phyloP scores from a whole-genome alignment of 2,797 vertebrate genomes.

The Sphaeramia orbicularis region DNA sequence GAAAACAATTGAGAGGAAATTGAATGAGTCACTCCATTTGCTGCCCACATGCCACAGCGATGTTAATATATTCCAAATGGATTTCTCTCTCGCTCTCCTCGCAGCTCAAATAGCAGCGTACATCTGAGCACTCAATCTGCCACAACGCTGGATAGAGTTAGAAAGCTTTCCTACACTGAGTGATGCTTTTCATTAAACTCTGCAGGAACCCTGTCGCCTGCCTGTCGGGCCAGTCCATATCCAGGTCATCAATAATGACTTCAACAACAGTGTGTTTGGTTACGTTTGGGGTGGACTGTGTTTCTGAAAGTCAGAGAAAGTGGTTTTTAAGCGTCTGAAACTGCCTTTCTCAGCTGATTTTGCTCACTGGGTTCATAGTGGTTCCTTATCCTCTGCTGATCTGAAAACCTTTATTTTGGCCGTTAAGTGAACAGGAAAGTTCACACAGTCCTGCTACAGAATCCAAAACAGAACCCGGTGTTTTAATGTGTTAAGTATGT shows the following conservation, averaged over 20 bases:
- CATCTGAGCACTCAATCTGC: slow-evolving; percentile 53
- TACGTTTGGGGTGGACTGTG: slow-evolving; percentile 17
- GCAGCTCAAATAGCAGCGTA: slow-evolving; percentile 34
- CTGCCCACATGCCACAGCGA: slow-evolving; percentile 73
- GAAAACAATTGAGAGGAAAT: slow-evolving; percentile 70
- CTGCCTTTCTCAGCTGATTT: slow-evolving; percentile 21
- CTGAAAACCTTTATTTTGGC: background rate
- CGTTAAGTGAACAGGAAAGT: background rate
- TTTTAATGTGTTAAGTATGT: background rate
- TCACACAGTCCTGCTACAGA: background rate
- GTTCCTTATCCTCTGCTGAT: background rate
- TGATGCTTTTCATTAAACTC: slow-evolving; percentile 77
- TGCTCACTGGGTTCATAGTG: slow-evolving; percentile 22
- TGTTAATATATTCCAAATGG: slow-evolving; percentile 77
- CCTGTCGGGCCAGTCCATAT: slow-evolving; percentile 64
- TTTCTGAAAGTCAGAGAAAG: slow-evolving; percentile 15
- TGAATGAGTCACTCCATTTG: slow-evolving; percentile 78
- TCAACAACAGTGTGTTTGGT: slow-evolving; percentile 43
- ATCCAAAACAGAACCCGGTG: too few relatives aligned
- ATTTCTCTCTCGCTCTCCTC: slow-evolving; percentile 14
- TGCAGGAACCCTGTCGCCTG: slow-evolving; percentile 69
- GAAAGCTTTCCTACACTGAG: slow-evolving; percentile 47
- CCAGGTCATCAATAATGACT: slow-evolving; percentile 66
- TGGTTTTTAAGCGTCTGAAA: slow-evolving; percentile 21
- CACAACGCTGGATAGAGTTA: slow-evolving; percentile 46